These are phyloP conservation scores for Alcedo atthis DNA, from an alignment of 2,797 vertebrate genomes.

Conservation along the genomic window DNA sequence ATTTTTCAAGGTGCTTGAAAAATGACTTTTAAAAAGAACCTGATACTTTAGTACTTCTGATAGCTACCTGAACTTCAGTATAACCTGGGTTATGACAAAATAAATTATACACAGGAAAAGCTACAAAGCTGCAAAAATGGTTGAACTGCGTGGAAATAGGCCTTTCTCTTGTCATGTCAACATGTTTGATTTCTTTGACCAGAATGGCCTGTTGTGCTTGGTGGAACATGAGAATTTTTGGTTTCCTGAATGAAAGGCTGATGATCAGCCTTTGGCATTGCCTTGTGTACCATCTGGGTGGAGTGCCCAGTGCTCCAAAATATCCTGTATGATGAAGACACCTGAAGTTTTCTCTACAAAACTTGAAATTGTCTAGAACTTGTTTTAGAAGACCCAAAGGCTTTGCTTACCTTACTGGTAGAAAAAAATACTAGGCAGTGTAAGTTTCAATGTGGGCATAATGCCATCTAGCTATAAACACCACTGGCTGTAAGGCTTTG, in stretches of 20 bases:
- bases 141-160: not conserved
- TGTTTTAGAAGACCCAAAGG: not conserved
- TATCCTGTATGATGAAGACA: not conserved
- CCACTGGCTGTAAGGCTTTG: not conserved
- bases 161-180: not conserved
- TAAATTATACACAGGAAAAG: not conserved
- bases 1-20: conserved; percentile 38
- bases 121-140: not conserved
- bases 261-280: not conserved
- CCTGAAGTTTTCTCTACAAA: not conserved
- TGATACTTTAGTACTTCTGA: conserved; percentile 30
- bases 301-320: not conserved
- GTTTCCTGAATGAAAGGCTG: not conserved
- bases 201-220: not conserved
- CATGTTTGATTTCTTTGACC: not conserved
- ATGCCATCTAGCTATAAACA: conserved; percentile 13
- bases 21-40: conserved; percentile 38
- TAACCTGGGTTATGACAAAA: conserved; percentile 25
- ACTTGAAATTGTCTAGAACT: not conserved
- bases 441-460: not conserved
- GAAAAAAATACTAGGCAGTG: not conserved
- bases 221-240: not conserved
- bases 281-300: not conserved
- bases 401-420: not conserved
- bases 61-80: not conserved